Evolutionary conservation across 2,888 invertebrate genomes (phyloP), one percentile per base, ranked within the genome.

Genomic region (Tachystola acroxantha): DNA sequence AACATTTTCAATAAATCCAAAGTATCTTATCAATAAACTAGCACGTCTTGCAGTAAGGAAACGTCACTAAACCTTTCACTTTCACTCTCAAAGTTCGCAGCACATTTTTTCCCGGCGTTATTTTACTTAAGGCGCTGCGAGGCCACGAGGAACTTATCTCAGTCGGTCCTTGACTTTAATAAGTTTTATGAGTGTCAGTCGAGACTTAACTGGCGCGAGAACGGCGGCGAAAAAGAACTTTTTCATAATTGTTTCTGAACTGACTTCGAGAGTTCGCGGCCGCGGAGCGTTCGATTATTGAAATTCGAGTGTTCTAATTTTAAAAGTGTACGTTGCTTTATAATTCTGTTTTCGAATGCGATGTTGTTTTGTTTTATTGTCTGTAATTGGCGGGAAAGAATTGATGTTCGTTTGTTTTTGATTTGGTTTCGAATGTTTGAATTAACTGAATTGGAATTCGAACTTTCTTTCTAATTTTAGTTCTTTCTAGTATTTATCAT

Each of bases 101-200:
- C 65, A 71, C 75, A 70, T 78, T 84, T 84, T 81, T 84, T 81
- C 74, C 61, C 73, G 58, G 64, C 81, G 79, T 82, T 84, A 84
- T 86, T 85, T 86, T 84, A 86, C 85, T 84, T 81, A 85, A 84
- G 84, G 78, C 78, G 70, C 69, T 62, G 57, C 65, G 79, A 70
- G 71, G 72, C 69, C 63, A 57, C 65, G 79, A 70, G 71, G 72
- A 86, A 84, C 80, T 84, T 85, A 84, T 82, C 85, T 84, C 79
- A 80, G 78, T 68, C 80, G 80, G 85, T 85, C 81, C 84, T 85
- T 85, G 85, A 85, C 85, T 85, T 85, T 84, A 85, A 85, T 85
- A 85, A 86, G 84, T 86, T 85, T 85, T 82, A 84, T 81, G 84
- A 85, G 82, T 80, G 84, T 81, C 82, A 80, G 81, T 72, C 78